Base-by-base conservation (phyloP, 2,797 vertebrate species). In the Enteromius trimaculatus region DNA sequence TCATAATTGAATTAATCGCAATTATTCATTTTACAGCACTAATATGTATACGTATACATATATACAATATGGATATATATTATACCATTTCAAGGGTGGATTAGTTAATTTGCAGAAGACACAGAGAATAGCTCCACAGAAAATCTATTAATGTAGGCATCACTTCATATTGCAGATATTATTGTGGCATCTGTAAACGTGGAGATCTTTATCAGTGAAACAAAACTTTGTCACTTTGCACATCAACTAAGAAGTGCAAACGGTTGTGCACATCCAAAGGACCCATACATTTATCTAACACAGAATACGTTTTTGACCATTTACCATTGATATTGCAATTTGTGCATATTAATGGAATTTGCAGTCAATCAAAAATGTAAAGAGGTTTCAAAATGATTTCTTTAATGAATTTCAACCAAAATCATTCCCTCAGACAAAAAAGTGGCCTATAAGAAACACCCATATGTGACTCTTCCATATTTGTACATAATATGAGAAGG, bases 381-480 rank as follows among this genome's bases (percentile, higher is more conserved):
- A 42, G 39, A 42, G 39, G 39, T 42, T 42, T 42, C 39, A 42
- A 42, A 42, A 42, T 10, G 39, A 42, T 42, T 42, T 42, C 39
- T 42, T 47, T 47, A 47, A 37, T 55, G 0, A 9, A n/a, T 23
- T 58, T 0, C 1, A n/a, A 70, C 26, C 44, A 47, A 44, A 58
- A 76, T 55, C 3, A 37, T n/a, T 6, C 51, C 1, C 13, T 55
- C 34, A 58, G 31, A 23, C 14, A 14, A 16, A n/a, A 14, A n/a
- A 8, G 29, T 14, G 49, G 17, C 10, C 6, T 53, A 72, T 9
- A 55, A 53, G 6, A 55, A 53, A 9, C 69, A 51, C 70, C 44
- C 44, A 29, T 42, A 23, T 3, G 42, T 31, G 4, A 29, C 34
- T 70, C 68, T 39, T 70, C 80, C 80, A 49, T 81, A 74, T 81